Percentiles rank a stretch among this genome's conserved stretches.
Evolutionary conservation across 1,140 invertebrate species (phyloP).

Genomic region (Hylyphantes graminicola): DNA sequence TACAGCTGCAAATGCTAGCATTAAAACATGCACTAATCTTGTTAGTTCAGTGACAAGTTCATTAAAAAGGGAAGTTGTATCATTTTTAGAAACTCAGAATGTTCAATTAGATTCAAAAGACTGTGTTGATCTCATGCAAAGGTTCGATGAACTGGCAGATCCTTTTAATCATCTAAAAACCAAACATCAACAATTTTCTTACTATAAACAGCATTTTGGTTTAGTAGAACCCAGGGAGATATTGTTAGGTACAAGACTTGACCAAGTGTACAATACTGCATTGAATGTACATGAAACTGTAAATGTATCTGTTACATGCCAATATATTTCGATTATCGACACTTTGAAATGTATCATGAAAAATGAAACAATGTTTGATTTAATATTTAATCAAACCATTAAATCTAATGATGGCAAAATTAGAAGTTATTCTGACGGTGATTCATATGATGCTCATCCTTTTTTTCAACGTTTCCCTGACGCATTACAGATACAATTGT

Average conservation of each 20-base stretch:
- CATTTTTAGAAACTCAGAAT: constrained; percentile 2
- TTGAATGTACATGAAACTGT: background rate
- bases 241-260: background rate
- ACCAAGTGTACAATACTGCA: background rate
- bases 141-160: background rate
- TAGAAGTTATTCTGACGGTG: constrained; percentile 8
- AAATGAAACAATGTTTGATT: no score
- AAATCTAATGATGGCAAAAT: background rate
- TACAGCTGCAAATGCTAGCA: no score
- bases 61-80: background rate
- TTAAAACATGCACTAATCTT: no score
- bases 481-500: constrained; percentile 17
- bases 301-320: background rate
- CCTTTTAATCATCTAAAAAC: background rate
- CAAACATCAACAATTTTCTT: background rate
- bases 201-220: constrained; percentile 13
- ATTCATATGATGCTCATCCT: background rate
- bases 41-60: no score
- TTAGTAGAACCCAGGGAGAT: constrained; percentile 1
- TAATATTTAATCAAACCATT: background rate
- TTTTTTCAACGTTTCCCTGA: constrained; percentile 12
- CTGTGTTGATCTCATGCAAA: constrained; percentile 10
- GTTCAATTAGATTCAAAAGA: background rate
- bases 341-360: no score
- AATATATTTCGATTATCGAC: no score